phyloP scores from a whole-genome alignment of 1,140 invertebrate species.

The Aplysia californica region DNA sequence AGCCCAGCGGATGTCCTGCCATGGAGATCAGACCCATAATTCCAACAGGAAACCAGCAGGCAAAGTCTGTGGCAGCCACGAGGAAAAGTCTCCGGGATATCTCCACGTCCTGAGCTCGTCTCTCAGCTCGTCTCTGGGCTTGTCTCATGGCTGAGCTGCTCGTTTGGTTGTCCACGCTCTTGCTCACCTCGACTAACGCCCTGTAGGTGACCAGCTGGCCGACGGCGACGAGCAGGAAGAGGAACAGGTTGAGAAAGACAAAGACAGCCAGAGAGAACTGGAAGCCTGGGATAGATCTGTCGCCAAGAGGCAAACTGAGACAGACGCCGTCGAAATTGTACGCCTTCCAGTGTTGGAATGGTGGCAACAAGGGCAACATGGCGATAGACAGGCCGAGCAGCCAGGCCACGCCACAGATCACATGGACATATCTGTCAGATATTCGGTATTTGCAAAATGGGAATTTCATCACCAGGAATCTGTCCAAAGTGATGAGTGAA shows the following conservation, averaged over 20 bases:
- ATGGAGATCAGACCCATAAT: too few species aligned
- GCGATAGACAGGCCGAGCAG: constrained; percentile 27
- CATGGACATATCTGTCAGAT: constrained; percentile 12
- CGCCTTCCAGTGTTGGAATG: constrained; percentile 40
- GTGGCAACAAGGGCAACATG: constrained; percentile 33
- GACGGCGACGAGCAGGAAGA: constrained; percentile 36
- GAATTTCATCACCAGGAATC: constrained; percentile 45
- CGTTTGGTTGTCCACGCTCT: too few species aligned
- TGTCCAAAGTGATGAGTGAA: constrained; percentile 49
- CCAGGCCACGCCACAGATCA: constrained; percentile 31
- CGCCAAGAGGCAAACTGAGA: constrained; percentile 40
- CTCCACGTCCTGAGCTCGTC: too few species aligned
- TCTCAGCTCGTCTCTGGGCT: too few species aligned
- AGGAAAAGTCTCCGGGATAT: too few species aligned
- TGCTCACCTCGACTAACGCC: too few species aligned
- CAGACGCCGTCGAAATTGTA: constrained; percentile 42
- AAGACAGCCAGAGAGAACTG: constrained; percentile 41
- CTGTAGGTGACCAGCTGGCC: constrained; percentile 40
- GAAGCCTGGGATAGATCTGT: constrained; percentile 30
- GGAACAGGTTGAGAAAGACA: constrained; percentile 38
- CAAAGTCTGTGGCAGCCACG: too few species aligned
- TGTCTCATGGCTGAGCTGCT: too few species aligned
- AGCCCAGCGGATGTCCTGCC: too few species aligned
- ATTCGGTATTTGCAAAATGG: constrained; percentile 38
- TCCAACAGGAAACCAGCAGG: too few species aligned